These are phyloP conservation scores for Pomatorhinus ruficollis DNA, from an alignment of 2,113 vertebrate species.

Conservation along the genomic window DNA sequence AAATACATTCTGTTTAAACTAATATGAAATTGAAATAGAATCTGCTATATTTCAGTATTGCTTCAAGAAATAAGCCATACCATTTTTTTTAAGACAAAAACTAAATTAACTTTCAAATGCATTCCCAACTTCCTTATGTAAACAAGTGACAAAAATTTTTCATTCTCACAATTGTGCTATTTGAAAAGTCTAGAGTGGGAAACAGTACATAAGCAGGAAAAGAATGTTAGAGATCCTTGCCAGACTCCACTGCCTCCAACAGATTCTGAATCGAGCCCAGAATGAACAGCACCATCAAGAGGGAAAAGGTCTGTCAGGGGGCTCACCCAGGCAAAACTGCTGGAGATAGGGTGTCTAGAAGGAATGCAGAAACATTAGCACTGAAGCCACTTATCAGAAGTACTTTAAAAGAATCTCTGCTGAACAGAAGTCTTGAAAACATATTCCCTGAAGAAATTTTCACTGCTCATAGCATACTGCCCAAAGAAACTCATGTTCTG, in stretches of 20 bases:
- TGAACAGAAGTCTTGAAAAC: background rate
- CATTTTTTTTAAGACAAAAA: background rate
- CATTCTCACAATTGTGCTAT: background rate
- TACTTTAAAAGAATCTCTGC: background rate
- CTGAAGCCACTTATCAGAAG: background rate
- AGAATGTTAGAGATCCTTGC: background rate
- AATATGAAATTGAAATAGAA: background rate
- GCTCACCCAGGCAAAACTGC: background rate
- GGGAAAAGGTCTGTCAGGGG: background rate
- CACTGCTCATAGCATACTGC: rapidly evolving
- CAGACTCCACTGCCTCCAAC: background rate
- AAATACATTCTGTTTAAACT: background rate
- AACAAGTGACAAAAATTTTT: background rate
- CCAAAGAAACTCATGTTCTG: background rate
- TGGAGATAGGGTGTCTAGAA: background rate
- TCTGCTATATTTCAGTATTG: background rate
- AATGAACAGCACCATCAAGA: background rate
- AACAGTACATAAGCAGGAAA: background rate
- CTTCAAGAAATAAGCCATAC: background rate
- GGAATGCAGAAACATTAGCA: background rate
- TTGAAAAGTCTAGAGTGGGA: background rate
- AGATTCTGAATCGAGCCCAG: background rate
- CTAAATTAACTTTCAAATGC: background rate
- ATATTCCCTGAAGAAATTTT: background rate
- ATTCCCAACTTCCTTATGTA: background rate